Conservation (phyloP, 1,140 invertebrate species). For the Trissolcus basalis region DNA sequence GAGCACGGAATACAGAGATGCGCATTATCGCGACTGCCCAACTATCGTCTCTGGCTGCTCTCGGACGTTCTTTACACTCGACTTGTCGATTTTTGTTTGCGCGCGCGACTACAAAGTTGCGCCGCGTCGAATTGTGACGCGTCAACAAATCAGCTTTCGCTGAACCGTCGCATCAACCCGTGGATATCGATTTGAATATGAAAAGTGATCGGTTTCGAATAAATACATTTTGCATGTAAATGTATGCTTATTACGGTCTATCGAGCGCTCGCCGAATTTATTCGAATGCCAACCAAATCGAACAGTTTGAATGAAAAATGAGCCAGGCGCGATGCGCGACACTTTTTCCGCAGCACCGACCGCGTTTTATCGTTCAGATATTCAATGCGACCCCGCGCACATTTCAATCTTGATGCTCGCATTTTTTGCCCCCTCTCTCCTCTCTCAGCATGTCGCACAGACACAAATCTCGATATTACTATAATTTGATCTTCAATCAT, state of each 20-base stretch:
- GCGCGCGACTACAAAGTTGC: slow-evolving; percentile 12
- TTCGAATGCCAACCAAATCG: slow-evolving; percentile 64
- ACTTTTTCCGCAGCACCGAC: slow-evolving; percentile 51
- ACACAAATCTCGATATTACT: too few species aligned
- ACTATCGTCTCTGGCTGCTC: too few species aligned
- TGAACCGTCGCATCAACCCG: slow-evolving; percentile 51
- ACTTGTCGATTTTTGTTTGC: slow-evolving; percentile 33
- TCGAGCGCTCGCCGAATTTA: slow-evolving; percentile 61
- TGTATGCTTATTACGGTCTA: slow-evolving; percentile 57
- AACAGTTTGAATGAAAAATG: slow-evolving; percentile 68
- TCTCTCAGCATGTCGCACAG: not conserved
- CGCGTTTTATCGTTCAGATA: slow-evolving; percentile 42
- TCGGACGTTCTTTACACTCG: slow-evolving; percentile 57
- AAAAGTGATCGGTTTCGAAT: slow-evolving; percentile 36
- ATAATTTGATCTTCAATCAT: too few species aligned
- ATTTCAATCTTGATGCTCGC: slow-evolving; percentile 8
- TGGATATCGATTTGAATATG: slow-evolving; percentile 18
- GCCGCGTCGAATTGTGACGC: not conserved
- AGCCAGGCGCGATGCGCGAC: slow-evolving; percentile 58
- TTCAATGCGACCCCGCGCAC: slow-evolving; percentile 28
- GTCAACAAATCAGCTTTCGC: slow-evolving; percentile 8
- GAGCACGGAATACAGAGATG: slow-evolving; percentile 72
- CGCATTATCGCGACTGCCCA: slow-evolving; percentile 70
- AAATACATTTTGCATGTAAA: slow-evolving; percentile 58
- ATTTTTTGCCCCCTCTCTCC: slow-evolving; percentile 2